Evolutionary conservation across 2,888 invertebrate species (phyloP).

Genomic region (Diarsia mendica): DNA sequence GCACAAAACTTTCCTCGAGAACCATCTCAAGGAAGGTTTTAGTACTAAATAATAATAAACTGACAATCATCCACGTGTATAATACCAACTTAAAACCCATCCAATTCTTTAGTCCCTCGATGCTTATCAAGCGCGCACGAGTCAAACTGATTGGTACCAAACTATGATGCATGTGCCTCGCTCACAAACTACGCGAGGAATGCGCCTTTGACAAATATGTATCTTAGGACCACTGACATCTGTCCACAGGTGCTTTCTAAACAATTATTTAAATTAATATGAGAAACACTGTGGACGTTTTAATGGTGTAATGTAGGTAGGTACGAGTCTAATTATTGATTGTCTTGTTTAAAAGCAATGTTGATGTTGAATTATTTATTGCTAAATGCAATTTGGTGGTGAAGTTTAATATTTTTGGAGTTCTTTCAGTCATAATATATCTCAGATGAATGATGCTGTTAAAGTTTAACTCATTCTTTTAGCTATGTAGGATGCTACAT

Average conservation of each 20-base stretch:
- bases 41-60: too few species aligned
- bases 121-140: slow-evolving; percentile 69
- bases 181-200: slow-evolving; percentile 70
- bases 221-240: slow-evolving; percentile 74
- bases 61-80: background rate
- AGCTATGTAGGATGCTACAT: background rate
- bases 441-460: background rate
- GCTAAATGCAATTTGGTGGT: background rate
- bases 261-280: slow-evolving; percentile 79
- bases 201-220: slow-evolving; percentile 80
- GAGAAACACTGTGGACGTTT: slow-evolving; percentile 51
- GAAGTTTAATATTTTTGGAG: background rate
- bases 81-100: slow-evolving; percentile 38
- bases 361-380: slow-evolving; percentile 5
- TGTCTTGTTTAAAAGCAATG: slow-evolving; percentile 8
- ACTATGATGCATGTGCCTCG: slow-evolving; percentile 71
- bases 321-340: slow-evolving; percentile 38
- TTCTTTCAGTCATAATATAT: background rate
- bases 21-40: too few species aligned
- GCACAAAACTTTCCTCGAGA: too few species aligned
- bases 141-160: slow-evolving; percentile 68
- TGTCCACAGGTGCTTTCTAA: slow-evolving; percentile 73
- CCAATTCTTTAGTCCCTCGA: slow-evolving; percentile 58
- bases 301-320: slow-evolving; percentile 45
- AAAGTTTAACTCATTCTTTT: background rate